Percentiles rank a stretch among this genome's conserved stretches.
Conservation (phyloP, 2,797 vertebrate species). For the Sebastiscus albofasciatus region DNA sequence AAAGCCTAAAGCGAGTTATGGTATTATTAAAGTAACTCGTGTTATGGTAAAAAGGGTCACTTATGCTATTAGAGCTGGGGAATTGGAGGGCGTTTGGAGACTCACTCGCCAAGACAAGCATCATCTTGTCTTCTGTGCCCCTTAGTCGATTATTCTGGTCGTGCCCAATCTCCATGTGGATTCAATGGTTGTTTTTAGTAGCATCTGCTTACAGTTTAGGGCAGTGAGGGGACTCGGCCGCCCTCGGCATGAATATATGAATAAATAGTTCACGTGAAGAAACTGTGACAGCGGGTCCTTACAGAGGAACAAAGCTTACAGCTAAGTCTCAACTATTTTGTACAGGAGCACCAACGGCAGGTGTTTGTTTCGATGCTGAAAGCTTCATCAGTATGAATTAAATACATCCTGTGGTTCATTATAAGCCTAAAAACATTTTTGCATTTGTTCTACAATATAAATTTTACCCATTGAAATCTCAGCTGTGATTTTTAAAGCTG, state of each 20-base stretch:
- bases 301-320: conserved; percentile 25
- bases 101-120: conserved; percentile 60
- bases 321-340: conserved; percentile 23
- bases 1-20: conserved; percentile 54
- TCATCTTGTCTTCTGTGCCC: conserved; percentile 56
- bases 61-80: conserved; percentile 55
- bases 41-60: conserved; percentile 64
- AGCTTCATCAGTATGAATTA: conserved; percentile 6
- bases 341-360: neutral
- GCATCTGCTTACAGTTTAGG: conserved; percentile 70
- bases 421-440: neutral
- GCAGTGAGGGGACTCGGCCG: conserved; percentile 52
- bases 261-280: conserved; percentile 59
- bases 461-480: neutral
- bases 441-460: neutral
- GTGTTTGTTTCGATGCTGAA: conserved; percentile 24
- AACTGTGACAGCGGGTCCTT: conserved; percentile 39
- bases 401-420: neutral
- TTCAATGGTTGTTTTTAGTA: conserved; percentile 60
- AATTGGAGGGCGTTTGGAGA: conserved; percentile 43
- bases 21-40: conserved; percentile 49
- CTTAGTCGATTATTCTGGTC: conserved; percentile 40
- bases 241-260: conserved; percentile 72
- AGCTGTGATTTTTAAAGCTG: neutral
- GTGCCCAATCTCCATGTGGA: conserved; percentile 41